A percentile compares a stretch with the other conserved stretches of the same genome.
Conservation (phyloP, 2,113 vertebrate species). For the Pelobates fuscus region DNA sequence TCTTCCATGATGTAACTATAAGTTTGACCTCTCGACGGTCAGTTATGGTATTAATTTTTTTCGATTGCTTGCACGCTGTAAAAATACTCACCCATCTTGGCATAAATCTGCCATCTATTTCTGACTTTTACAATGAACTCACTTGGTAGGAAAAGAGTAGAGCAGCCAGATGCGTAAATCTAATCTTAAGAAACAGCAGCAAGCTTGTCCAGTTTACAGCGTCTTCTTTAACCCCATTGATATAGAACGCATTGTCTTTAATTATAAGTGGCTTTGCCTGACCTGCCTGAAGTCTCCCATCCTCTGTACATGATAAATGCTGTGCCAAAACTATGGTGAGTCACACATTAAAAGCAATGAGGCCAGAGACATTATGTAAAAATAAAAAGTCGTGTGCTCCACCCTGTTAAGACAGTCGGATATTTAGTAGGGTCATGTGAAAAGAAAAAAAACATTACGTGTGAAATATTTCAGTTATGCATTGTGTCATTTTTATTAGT, state of each 20-base stretch:
- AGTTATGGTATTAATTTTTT: slow-evolving; percentile 68
- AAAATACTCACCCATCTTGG: slow-evolving; percentile 68
- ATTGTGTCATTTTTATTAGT: background rate
- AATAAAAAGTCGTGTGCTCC: slow-evolving; percentile 31
- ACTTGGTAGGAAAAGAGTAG: slow-evolving; percentile 59
- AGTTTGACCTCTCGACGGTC: slow-evolving; percentile 67
- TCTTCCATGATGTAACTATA: slow-evolving; percentile 73
- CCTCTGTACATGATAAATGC: slow-evolving; percentile 53
- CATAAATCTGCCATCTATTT: slow-evolving; percentile 73
- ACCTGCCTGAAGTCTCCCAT: slow-evolving; percentile 50
- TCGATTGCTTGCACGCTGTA: slow-evolving; percentile 70
- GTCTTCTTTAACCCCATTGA: slow-evolving; percentile 69
- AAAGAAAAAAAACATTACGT: background rate
- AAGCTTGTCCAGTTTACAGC: slow-evolving; percentile 69
- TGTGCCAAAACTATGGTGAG: slow-evolving; percentile 34
- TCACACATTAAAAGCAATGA: slow-evolving; percentile 32
- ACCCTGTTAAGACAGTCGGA: slow-evolving; percentile 18
- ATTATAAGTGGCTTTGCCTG: slow-evolving; percentile 64
- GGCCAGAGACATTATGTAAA: slow-evolving; percentile 45
- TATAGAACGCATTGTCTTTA: slow-evolving; percentile 63
- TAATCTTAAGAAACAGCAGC: slow-evolving; percentile 60
- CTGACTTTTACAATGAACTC: slow-evolving; percentile 67
- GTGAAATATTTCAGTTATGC: background rate
- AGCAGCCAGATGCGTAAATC: slow-evolving; percentile 68
- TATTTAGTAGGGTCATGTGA: slow-evolving; percentile 7